Base-by-base conservation (phyloP, 2,113 vertebrate genomes). In the Caranx melampygus region DNA sequence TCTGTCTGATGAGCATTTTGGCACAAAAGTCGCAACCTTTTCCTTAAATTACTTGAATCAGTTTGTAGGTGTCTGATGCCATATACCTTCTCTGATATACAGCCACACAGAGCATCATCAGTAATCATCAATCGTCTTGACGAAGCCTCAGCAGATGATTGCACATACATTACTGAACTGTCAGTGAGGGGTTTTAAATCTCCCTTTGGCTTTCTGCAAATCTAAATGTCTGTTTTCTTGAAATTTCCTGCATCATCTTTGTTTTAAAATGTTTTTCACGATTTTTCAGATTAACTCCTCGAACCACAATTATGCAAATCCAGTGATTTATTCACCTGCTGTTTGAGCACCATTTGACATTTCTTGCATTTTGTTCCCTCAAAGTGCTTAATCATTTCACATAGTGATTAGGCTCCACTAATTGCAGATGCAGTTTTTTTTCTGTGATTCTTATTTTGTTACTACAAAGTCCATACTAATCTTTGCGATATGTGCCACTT, bases 61-160 rank as follows among this genome's bases (percentile, higher is more conserved):
- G 26, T 26, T 26, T 26, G 26, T 26, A 26, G 26, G 26, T 26
- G 26, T 26, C 62, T 45, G 51, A 58, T 59, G 52, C 47, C 55
- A 14, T 82, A 21, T 66, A 55, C 0, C 44, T 58, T 10, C 0
- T 18, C 66, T 76, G 44, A 66, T 77, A 12, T 52, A 71, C 34
- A 60, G 54, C 45, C 42, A 59, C 11, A 14, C 60, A 5, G 54
- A 21, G 54, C 52, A 51, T 26, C 26, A 26, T 26, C 31, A 77
- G 44, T 59, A 52, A 42, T 75, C 52, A 65, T 66, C 31, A 20
- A 16, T n/a, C 26, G n/a, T n/a, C 26, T 2, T 72, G 37, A 60
- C 13, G 73, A 54, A 54, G 15, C 54, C 61, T 61, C 45, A 72
- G 37, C 47, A 47, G 61, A 47, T 51, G 59, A 75, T 34, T 58